These are phyloP conservation scores for Zoroaster sp. DNA, from an alignment of 53 echinoderm and acorn worm genomes.

Conservation along the genomic window DNA sequence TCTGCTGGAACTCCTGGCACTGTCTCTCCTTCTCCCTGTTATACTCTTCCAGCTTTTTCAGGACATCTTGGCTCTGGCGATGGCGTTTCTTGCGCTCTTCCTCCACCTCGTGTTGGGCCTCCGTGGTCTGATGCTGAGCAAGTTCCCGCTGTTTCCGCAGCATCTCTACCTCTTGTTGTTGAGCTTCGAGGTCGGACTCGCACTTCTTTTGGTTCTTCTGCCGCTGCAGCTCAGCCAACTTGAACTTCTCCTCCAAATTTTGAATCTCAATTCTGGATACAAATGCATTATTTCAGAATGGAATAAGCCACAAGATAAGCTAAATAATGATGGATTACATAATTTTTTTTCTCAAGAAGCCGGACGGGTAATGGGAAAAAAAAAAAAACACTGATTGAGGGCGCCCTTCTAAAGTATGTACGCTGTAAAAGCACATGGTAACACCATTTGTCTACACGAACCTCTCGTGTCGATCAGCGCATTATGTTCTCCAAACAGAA, in stretches of 20 bases:
- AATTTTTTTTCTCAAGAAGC: no score
- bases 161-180: conserved; percentile 55
- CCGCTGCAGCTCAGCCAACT: conserved; percentile 59
- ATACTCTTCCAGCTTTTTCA: conserved; percentile 80
- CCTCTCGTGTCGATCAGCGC: no score
- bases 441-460: background rate
- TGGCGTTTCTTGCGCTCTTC: conserved; percentile 70
- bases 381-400: no score
- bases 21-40: conserved; percentile 69
- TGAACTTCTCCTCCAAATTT: conserved; percentile 65
- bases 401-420: no score
- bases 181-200: conserved; percentile 57
- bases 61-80: conserved; percentile 71
- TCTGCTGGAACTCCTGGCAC: conserved; percentile 67
- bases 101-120: conserved; percentile 74
- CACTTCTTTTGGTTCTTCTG: conserved; percentile 53
- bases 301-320: no score
- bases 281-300: background rate
- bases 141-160: conserved; percentile 65
- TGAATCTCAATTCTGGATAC: conserved; percentile 66
- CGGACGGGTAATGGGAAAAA: no score
- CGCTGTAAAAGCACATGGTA: no score
- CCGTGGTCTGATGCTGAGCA: conserved; percentile 54
- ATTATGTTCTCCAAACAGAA: no score
- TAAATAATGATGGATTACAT: no score